phyloP scores from a whole-genome alignment of 2,797 vertebrate genomes.

The Lates japonicus region DNA sequence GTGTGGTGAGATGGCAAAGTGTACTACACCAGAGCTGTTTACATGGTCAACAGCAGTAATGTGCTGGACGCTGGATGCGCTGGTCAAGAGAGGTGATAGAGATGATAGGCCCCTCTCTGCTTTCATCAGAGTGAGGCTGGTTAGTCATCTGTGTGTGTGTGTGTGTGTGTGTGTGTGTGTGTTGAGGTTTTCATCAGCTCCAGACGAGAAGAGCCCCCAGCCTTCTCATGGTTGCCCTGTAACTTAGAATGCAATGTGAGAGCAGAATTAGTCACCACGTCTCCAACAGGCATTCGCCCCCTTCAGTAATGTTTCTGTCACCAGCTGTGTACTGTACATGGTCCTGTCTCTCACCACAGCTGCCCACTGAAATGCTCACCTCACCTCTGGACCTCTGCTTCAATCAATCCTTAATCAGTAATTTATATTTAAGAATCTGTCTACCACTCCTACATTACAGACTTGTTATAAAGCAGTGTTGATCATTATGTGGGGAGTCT shows the following conservation, averaged over 20 bases:
- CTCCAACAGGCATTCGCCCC: conserved; percentile 34
- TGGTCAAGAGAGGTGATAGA: conserved; percentile 55
- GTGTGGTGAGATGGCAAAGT: conserved; percentile 54
- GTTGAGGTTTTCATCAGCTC: conserved; percentile 23
- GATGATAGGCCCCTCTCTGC: conserved; percentile 53
- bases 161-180: conserved; percentile 15
- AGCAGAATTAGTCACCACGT: conserved; percentile 66
- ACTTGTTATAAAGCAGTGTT: neutral
- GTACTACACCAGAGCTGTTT: conserved; percentile 44
- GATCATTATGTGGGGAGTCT: neutral
- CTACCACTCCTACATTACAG: neutral
- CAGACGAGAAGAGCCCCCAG: conserved; percentile 19
- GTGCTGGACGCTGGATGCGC: neutral
- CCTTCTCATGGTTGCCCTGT: conserved; percentile 38
- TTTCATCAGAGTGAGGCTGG: conserved; percentile 44
- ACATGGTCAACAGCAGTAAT: conserved; percentile 45
- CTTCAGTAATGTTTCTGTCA: conserved; percentile 49
- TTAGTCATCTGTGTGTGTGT: conserved; percentile 50
- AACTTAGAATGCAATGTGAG: conserved; percentile 63
- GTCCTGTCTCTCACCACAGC: conserved; percentile 35
- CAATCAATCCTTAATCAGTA: neutral
- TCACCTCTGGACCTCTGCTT: conserved; percentile 3
- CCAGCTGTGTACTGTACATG: conserved; percentile 47
- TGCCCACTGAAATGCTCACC: conserved; percentile 36
- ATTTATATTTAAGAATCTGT: neutral